Percentiles rank a stretch among this genome's conserved stretches.
Evolutionary conservation across 2,888 invertebrate genomes (phyloP).

Genomic region (Biston stratarius): DNA sequence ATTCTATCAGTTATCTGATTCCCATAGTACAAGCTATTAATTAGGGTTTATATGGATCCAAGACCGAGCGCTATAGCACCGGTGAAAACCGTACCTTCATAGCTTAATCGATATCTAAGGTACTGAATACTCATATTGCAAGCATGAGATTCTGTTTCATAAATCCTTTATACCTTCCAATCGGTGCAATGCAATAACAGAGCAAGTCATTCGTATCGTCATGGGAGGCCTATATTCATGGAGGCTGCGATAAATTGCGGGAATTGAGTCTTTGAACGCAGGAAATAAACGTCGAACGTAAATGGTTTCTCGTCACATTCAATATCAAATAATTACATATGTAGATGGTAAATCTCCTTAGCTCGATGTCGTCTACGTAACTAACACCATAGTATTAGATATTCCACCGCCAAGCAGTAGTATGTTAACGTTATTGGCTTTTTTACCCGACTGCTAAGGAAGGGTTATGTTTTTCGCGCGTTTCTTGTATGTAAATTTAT

Average conservation of each 20-base stretch:
- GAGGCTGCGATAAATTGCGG: constrained; percentile 21
- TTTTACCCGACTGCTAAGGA: too few species aligned
- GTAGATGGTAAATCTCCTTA: neutral
- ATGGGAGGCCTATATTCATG: constrained; percentile 9
- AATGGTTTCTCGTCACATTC: neutral
- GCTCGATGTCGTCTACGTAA: too few species aligned
- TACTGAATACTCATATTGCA: too few species aligned
- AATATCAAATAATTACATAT: constrained; percentile 2
- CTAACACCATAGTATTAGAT: too few species aligned
- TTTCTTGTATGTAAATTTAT: too few species aligned
- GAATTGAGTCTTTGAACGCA: constrained; percentile 15
- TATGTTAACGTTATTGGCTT: too few species aligned
- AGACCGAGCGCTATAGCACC: too few species aligned
- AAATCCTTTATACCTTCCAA: constrained; percentile 9
- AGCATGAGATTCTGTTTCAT: neutral
- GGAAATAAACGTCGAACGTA: constrained; percentile 16
- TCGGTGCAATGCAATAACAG: constrained; percentile 17
- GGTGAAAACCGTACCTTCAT: neutral
- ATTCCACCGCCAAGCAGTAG: too few species aligned
- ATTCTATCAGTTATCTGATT: too few species aligned
- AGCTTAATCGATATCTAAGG: neutral
- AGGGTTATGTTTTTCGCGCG: too few species aligned
- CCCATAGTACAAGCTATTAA: too few species aligned
- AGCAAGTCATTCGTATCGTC: constrained; percentile 13
- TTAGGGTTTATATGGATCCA: too few species aligned